phyloP scores from a whole-genome alignment of 2,797 vertebrate species.

The Takifugu ocellatus region DNA sequence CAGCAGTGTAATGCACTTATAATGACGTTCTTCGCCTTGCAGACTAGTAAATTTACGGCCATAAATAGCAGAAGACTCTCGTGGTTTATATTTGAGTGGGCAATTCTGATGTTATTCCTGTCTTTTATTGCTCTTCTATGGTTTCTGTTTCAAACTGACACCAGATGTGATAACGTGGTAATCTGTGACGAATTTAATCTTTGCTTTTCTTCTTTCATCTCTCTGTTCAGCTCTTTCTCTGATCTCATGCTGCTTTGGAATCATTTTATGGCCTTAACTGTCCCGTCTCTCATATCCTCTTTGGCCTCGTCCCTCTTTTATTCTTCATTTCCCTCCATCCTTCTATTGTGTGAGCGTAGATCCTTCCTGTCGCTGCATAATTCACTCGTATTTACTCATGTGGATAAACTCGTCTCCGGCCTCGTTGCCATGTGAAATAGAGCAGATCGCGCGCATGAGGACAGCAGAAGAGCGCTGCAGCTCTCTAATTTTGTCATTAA shows the following conservation, averaged over 20 bases:
- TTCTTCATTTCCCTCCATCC: background rate
- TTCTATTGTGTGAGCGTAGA: background rate
- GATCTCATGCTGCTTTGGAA: background rate
- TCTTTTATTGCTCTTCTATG: background rate
- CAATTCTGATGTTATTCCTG: background rate
- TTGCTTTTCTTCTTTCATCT: no score
- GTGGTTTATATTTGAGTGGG: no score
- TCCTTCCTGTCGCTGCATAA: no score
- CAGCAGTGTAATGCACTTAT: no score
- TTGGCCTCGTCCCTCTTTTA: background rate
- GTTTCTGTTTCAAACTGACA: conserved; percentile 41
- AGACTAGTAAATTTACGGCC: no score
- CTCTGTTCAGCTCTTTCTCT: background rate
- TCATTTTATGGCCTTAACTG: no score
- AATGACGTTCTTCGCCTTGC: no score
- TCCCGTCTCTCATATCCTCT: background rate
- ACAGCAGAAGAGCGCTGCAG: conserved; percentile 24
- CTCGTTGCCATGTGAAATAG: conserved; percentile 35
- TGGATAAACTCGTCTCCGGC: conserved; percentile 19
- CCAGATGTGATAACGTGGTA: conserved; percentile 65
- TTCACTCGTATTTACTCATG: conserved; percentile 1
- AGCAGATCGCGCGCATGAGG: conserved; percentile 33
- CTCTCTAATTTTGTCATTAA: conserved; percentile 56
- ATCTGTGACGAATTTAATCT: conserved; percentile 14
- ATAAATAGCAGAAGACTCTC: no score